Percentiles rank a stretch among this genome's conserved stretches.
Conservation (phyloP, 2,888 invertebrate genomes). For the Apodemia mormo region DNA sequence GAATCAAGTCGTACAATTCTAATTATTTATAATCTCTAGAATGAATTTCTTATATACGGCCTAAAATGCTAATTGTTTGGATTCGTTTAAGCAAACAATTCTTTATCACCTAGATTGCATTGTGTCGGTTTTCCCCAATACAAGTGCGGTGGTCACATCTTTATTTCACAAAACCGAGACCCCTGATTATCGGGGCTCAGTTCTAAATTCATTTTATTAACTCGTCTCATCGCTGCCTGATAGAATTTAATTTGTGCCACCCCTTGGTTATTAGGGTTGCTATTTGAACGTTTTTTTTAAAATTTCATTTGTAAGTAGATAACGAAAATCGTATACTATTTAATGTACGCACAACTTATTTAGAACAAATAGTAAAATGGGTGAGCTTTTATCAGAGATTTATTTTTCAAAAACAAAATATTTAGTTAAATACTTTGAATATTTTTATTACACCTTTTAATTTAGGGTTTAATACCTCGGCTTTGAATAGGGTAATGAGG, state of each 20-base stretch:
- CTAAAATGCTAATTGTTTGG: constrained; percentile 65
- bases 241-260: constrained; percentile 57
- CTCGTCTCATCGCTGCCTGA: constrained; percentile 77
- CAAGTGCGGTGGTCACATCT: constrained; percentile 36
- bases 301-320: no score
- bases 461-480: no score
- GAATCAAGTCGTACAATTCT: no score
- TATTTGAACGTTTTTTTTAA: not conserved
- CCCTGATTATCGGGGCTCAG: constrained; percentile 66
- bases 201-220: constrained; percentile 77
- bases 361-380: no score
- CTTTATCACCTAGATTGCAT: constrained; percentile 58
- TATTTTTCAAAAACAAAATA: no score
- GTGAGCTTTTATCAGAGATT: no score
- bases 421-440: no score
- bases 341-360: no score
- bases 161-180: constrained; percentile 58
- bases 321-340: no score
- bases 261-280: constrained; percentile 36
- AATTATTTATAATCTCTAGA: not conserved
- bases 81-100: constrained; percentile 67
- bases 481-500: no score
- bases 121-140: constrained; percentile 44
- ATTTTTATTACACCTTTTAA: no score
- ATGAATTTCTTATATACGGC: constrained; percentile 20